A percentile compares a stretch with the other conserved stretches of the same genome.
phyloP scores from a whole-genome alignment of 2,113 vertebrate species.

The Cephalopholis sonnerati region DNA sequence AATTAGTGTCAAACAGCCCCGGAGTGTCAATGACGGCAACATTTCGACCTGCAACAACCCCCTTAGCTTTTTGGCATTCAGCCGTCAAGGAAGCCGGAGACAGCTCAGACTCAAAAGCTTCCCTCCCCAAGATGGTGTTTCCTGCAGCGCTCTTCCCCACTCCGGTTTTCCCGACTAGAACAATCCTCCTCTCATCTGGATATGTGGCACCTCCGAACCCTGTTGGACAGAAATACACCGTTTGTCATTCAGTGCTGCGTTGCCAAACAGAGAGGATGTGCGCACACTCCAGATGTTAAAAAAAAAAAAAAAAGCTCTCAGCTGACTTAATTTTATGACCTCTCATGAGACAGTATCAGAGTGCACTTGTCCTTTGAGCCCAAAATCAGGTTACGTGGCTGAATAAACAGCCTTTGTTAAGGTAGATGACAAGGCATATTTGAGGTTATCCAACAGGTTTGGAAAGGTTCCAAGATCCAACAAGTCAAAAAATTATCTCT shows the following conservation, averaged over 20 bases:
- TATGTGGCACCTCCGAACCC: constrained; percentile 18
- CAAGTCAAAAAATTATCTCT: background rate
- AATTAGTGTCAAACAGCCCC: constrained; percentile 76
- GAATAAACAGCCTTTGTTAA: background rate
- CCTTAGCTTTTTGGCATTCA: constrained; percentile 55
- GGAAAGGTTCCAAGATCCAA: background rate
- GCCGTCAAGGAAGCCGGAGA: background rate
- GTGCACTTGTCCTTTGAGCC: background rate
- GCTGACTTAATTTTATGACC: background rate
- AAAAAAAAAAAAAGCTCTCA: background rate
- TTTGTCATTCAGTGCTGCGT: constrained; percentile 10
- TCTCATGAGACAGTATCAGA: background rate
- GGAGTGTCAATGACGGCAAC: constrained; percentile 78
- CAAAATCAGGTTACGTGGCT: background rate
- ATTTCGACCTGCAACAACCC: background rate
- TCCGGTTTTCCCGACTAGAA: constrained; percentile 73
- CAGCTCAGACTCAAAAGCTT: constrained; percentile 48
- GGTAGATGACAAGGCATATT: background rate
- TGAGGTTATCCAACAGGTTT: background rate
- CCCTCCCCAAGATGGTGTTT: constrained; percentile 73
- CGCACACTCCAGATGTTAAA: background rate
- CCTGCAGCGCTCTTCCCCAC: constrained; percentile 74
- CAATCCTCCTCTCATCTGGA: constrained; percentile 58
- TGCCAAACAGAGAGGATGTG: background rate
- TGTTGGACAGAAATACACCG: constrained; percentile 53